Evolutionary conservation across 2,113 vertebrate species (phyloP).

Genomic region (Erythrocercus mccallii): DNA sequence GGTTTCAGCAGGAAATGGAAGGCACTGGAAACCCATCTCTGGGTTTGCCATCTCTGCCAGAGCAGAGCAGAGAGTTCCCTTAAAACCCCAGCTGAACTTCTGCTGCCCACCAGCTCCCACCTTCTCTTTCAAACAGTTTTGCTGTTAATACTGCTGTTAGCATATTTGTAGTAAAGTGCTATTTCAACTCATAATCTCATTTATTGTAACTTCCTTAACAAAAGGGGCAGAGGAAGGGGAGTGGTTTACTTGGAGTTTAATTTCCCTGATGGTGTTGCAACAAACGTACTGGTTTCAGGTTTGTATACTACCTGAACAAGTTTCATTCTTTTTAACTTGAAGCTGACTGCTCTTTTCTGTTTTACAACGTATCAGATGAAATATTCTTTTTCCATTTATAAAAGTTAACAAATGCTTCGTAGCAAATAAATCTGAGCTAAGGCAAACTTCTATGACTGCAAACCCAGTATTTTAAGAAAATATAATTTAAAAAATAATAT

Average conservation of each 20-base stretch:
- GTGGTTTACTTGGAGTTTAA: not conserved
- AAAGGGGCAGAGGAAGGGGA: not conserved
- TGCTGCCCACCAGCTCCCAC: not conserved
- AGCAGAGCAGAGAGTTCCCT: not conserved
- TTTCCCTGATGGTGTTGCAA: not conserved
- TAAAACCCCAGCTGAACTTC: not conserved
- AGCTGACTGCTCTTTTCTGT: not conserved
- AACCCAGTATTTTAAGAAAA: not conserved
- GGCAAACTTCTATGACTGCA: not conserved
- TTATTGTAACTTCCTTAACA: not conserved
- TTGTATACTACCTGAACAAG: not conserved
- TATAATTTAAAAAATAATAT: not conserved
- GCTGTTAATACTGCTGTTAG: too few species aligned
- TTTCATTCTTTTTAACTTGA: not conserved
- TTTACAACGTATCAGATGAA: not conserved
- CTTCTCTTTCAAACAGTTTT: not conserved
- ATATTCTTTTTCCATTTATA: not conserved
- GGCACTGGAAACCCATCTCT: rapidly evolving
- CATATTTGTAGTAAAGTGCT: not conserved
- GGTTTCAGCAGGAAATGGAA: rapidly evolving
- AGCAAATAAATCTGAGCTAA: not conserved
- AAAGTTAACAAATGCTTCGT: not conserved
- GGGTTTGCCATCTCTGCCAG: not conserved
- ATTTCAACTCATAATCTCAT: not conserved
- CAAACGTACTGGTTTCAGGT: not conserved